Evolutionary conservation across 1,140 invertebrate genomes (phyloP).

Genomic region (Pseudomyrmex dendroicus): DNA sequence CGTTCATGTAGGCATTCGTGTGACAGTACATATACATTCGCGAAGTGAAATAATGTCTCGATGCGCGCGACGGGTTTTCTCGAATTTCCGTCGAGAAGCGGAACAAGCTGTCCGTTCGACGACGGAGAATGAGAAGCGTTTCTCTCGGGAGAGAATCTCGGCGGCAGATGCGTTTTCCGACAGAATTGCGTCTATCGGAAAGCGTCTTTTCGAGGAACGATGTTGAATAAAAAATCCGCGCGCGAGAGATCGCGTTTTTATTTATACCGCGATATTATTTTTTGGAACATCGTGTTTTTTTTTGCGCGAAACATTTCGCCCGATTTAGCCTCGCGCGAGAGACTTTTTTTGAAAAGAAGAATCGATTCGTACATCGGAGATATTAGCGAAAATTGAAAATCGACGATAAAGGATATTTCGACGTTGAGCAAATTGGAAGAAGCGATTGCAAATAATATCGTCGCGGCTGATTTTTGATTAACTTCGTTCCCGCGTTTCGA

Average conservation of each 20-base stretch:
- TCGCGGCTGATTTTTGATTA: conserved; percentile 12
- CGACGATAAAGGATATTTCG: too few relatives aligned
- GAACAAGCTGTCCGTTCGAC: conserved; percentile 41
- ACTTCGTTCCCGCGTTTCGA: not conserved
- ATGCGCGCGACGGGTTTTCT: conserved; percentile 33
- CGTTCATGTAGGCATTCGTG: conserved; percentile 46
- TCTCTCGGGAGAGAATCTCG: not conserved
- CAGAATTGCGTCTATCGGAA: conserved; percentile 18
- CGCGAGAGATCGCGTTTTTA: too few relatives aligned
- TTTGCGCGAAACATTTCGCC: too few relatives aligned
- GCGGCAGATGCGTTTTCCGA: conserved; percentile 30
- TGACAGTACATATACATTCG: conserved; percentile 37
- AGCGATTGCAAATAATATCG: not conserved
- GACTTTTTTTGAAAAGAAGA: too few relatives aligned
- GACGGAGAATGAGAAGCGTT: conserved; percentile 38
- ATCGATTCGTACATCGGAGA: too few relatives aligned
- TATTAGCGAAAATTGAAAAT: too few relatives aligned
- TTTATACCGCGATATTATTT: too few relatives aligned
- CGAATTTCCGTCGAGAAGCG: conserved; percentile 37
- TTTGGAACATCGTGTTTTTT: too few relatives aligned
- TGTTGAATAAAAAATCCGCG: conserved; percentile 12
- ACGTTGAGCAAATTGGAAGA: not conserved
- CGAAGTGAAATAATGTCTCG: conserved; percentile 50
- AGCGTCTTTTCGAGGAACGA: conserved; percentile 15
- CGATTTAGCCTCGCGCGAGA: too few relatives aligned